Evolutionary conservation across 2,113 vertebrate species (phyloP).

Genomic region (Marmota flaviventris): DNA sequence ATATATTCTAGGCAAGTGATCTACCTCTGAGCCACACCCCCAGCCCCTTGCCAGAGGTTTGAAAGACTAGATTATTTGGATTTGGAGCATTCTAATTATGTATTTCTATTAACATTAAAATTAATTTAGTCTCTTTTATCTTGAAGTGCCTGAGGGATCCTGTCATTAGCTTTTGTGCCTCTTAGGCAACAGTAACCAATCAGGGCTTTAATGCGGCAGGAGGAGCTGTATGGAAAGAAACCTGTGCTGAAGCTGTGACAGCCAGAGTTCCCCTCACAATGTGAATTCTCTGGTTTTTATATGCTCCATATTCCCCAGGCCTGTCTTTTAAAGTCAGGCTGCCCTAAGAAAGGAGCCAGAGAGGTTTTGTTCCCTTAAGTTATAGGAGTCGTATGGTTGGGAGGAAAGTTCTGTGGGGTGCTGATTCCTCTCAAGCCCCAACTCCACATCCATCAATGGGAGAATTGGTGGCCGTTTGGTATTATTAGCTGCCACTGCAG

Average conservation of each 20-base stretch:
- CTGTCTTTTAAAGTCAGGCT: not conserved
- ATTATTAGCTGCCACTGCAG: not conserved
- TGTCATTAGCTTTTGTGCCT: slow-evolving; percentile 54
- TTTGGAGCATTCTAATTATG: slow-evolving; percentile 78
- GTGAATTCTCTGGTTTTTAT: not conserved
- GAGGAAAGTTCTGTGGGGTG: not conserved
- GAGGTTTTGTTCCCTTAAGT: not conserved
- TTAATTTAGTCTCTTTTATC: slow-evolving; percentile 74
- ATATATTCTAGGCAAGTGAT: not conserved
- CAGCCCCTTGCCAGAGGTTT: slow-evolving; percentile 46
- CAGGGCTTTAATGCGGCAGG: slow-evolving; percentile 15
- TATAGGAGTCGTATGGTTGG: not conserved
- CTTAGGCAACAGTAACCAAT: slow-evolving; percentile 50
- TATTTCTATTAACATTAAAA: slow-evolving; percentile 75
- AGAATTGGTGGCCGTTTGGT: not conserved
- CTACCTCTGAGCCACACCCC: not conserved
- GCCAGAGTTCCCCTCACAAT: not conserved
- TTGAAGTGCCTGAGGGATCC: slow-evolving; percentile 72
- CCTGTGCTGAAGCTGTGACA: not conserved
- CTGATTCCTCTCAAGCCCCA: not conserved
- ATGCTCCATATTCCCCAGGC: not conserved
- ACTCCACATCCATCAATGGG: not conserved
- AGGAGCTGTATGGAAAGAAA: not conserved
- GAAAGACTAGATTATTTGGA: slow-evolving; percentile 67
- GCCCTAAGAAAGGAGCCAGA: not conserved